Base-by-base conservation (phyloP, 2,113 vertebrate species). In the Lichenostomus cassidix region DNA sequence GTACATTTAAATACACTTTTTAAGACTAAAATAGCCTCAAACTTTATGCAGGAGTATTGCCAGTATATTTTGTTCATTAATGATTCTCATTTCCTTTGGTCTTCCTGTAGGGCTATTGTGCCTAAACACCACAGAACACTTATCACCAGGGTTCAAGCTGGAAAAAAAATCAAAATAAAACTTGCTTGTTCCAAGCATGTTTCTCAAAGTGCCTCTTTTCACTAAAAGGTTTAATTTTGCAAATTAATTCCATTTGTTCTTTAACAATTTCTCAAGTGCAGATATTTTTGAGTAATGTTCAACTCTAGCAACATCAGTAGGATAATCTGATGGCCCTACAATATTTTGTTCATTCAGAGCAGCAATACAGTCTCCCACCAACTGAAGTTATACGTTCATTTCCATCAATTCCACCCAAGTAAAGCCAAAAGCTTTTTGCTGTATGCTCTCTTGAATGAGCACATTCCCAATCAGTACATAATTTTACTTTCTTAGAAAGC, bases 391-490 rank as follows among this genome's bases (percentile, higher is more conserved):
- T 37, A 41, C 7, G 11, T 53, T 52, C 1, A 39, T 33, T 83
- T 76, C 24, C 22, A 28, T 20, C 22, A 44, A 31, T 31, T 65
- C 28, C 23, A 29, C 17, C 5, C 22, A 69, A 85, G 16, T 7
- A 56, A 6, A 71, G 3, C 13, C 35, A 71, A 68, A 75, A 82
- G 14, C 5, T 21, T 53, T 91, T 71, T 47, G 6, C 24, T 39
- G 6, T 27, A 9, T 0, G 0, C 4, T 7, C 1, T n/a, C n/a
- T 23, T 31, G 33, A 75, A 68, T 3, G 1, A 76, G 10, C 31
- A 55, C 12, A 2, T 46, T 71, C 22, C 6, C 19, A 62, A 5
- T 27, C 9, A 53, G 10, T 4, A 5, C 3, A 39, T 29, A 55
- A 39, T 31, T 50, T 59, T 55, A 27, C 6, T 71, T 64, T 24